Conservation (phyloP, 2,113 vertebrate species). For the Struthio camelus region DNA sequence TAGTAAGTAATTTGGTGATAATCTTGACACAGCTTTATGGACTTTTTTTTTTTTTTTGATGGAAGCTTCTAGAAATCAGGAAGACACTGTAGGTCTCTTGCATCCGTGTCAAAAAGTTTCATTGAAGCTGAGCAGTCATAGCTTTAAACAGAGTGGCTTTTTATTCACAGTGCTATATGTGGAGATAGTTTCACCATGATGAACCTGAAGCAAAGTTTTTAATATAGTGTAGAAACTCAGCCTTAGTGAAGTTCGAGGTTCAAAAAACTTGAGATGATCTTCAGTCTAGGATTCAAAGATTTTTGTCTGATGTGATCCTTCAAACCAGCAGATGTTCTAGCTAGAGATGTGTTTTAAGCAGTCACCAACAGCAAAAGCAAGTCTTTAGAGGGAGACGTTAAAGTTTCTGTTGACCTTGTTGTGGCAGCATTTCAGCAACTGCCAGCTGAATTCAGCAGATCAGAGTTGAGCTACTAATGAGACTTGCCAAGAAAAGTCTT, state of each 20-base stretch:
- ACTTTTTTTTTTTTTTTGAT: background rate
- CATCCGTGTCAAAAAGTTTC: background rate
- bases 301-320: background rate
- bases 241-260: background rate
- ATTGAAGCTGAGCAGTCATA: background rate
- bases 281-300: background rate
- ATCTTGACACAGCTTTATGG: background rate
- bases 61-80: background rate
- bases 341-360: background rate
- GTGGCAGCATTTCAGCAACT: background rate
- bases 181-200: background rate
- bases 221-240: background rate
- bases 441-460: background rate
- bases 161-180: background rate
- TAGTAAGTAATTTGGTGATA: background rate
- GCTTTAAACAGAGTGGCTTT: background rate
- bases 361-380: background rate
- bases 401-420: background rate
- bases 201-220: background rate
- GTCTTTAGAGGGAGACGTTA: background rate
- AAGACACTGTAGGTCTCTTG: background rate
- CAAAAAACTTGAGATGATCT: background rate
- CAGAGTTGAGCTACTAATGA: background rate
- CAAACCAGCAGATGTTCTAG: background rate
- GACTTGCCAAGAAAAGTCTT: background rate